phyloP scores from a whole-genome alignment of 2,888 invertebrate species.

The Loripinus fragilis region DNA sequence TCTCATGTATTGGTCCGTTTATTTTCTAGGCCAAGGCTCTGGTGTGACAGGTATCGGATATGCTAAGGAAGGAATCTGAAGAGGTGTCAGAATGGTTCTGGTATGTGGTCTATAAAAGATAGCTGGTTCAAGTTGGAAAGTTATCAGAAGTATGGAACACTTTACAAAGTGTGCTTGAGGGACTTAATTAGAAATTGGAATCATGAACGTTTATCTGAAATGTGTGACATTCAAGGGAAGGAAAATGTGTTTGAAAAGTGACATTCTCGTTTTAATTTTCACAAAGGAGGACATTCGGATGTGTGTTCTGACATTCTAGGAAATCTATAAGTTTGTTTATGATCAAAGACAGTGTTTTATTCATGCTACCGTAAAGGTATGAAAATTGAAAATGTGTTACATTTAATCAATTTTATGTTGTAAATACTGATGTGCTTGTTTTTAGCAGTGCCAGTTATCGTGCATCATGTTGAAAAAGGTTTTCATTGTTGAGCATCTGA shows the following conservation, averaged over 20 bases:
- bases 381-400: slow-evolving; percentile 1
- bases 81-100: background rate
- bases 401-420: slow-evolving; percentile 16
- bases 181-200: background rate
- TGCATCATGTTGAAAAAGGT: background rate
- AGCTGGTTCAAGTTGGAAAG: background rate
- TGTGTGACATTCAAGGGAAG: slow-evolving; percentile 7
- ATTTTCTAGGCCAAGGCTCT: too few relatives aligned
- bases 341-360: slow-evolving; percentile 21
- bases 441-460: slow-evolving; percentile 14
- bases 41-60: too few relatives aligned
- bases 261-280: background rate
- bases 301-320: background rate
- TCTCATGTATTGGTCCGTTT: too few relatives aligned
- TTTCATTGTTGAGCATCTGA: background rate
- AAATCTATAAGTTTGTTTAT: background rate
- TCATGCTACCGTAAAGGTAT: background rate
- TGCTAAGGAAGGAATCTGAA: too few relatives aligned
- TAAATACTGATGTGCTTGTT: slow-evolving; percentile 11
- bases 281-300: background rate
- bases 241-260: background rate
- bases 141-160: background rate
- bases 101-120: background rate
- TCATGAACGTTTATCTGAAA: background rate
- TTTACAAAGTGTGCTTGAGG: background rate